Conservation (phyloP, 2,113 vertebrate genomes). For the Pionites leucogaster region DNA sequence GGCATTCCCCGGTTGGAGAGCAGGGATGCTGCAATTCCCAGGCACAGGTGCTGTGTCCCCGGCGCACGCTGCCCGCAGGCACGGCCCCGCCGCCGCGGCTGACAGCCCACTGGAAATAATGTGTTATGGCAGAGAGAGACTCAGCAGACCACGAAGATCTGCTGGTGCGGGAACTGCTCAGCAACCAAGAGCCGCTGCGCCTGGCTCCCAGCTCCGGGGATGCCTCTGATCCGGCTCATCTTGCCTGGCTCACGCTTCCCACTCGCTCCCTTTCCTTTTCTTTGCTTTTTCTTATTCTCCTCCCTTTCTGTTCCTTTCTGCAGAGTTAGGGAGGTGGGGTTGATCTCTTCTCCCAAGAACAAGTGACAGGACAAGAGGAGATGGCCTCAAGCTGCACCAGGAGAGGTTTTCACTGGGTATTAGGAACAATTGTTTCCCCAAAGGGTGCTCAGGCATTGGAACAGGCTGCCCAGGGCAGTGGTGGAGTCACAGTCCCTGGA, state of each 20-base stretch:
- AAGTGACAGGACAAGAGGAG: neutral
- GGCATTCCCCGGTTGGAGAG: conserved; percentile 47
- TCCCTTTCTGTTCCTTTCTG: neutral
- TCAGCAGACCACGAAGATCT: conserved; percentile 75
- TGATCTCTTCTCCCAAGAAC: neutral
- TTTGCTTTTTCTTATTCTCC: neutral
- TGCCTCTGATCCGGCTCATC: neutral
- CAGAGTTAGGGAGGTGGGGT: neutral
- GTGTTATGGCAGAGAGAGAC: conserved; percentile 83
- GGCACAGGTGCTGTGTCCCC: conserved; percentile 84
- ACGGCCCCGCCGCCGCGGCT: conserved; percentile 68
- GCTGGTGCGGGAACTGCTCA: conserved; percentile 67
- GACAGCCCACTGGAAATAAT: conserved; percentile 85
- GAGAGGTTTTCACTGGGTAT: neutral
- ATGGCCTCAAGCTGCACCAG: neutral
- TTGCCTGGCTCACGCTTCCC: neutral
- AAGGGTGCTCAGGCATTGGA: neutral
- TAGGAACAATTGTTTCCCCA: neutral
- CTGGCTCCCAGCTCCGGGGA: conserved; percentile 15
- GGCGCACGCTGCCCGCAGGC: conserved; percentile 58
- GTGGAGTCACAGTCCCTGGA: neutral
- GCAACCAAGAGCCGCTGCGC: conserved; percentile 55
- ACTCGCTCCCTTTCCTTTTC: neutral
- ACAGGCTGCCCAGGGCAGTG: neutral
- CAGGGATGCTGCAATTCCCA: conserved; percentile 71